Evolutionary conservation across 2,113 vertebrate species (phyloP).

Genomic region (Lepidothrix coronata): DNA sequence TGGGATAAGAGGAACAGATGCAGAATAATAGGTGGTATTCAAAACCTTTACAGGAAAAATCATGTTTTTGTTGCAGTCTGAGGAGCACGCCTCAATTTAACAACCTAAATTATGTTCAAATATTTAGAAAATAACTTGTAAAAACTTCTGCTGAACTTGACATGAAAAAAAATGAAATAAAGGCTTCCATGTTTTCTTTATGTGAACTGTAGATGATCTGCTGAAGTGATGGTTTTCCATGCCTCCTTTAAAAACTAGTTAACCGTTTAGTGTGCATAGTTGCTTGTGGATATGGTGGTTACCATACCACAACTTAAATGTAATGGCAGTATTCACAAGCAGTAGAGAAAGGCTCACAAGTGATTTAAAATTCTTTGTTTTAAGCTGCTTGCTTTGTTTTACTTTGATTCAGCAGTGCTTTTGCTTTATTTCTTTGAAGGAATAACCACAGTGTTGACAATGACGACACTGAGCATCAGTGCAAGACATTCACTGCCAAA

Average conservation of each 20-base stretch:
- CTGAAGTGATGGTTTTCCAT: background rate
- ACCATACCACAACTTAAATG: background rate
- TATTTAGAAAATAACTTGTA: background rate
- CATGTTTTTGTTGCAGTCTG: background rate
- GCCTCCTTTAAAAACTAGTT: background rate
- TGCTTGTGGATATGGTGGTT: background rate
- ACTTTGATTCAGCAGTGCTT: background rate
- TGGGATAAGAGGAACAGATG: background rate
- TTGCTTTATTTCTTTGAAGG: slow-evolving; percentile 77
- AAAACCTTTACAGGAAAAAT: background rate
- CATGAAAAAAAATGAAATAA: background rate
- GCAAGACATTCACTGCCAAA: slow-evolving; percentile 96
- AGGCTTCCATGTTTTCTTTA: background rate
- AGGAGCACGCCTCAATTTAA: background rate
- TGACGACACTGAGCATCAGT: slow-evolving; percentile 98
- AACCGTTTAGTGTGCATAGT: background rate
- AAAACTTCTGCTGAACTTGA: background rate
- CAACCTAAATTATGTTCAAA: background rate
- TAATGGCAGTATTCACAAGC: background rate
- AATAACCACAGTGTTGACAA: slow-evolving; percentile 97
- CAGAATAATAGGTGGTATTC: background rate
- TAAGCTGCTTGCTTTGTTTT: background rate
- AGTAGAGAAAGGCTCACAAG: background rate
- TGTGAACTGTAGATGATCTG: background rate
- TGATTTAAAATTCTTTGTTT: background rate